Evolutionary conservation across 2,888 invertebrate species (phyloP).

Genomic region (Hecatera dysodea): DNA sequence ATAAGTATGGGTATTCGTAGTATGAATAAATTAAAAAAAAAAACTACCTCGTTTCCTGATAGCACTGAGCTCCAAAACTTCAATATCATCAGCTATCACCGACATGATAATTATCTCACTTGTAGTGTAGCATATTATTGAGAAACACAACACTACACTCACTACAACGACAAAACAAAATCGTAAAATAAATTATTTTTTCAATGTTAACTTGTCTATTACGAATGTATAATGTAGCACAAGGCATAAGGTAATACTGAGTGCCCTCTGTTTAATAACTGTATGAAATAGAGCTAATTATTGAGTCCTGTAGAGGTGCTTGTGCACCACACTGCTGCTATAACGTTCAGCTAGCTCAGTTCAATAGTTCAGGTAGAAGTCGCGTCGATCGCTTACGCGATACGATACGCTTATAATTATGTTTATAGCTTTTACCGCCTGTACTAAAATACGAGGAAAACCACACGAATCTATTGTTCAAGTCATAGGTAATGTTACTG

Average conservation of each 20-base stretch:
- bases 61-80: constrained; percentile 50
- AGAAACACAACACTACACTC: not conserved
- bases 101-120: constrained; percentile 48
- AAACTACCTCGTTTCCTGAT: constrained; percentile 47
- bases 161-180: constrained; percentile 1
- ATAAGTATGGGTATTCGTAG: too few relatives aligned
- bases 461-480: constrained; percentile 1
- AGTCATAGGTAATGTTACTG: constrained; percentile 5
- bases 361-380: too few relatives aligned
- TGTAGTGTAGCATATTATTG: not conserved
- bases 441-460: constrained; percentile 37
- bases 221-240: constrained; percentile 31
- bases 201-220: constrained; percentile 33
- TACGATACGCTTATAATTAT: too few relatives aligned
- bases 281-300: constrained; percentile 47
- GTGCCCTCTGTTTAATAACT: constrained; percentile 51
- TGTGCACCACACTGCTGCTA: constrained; percentile 32
- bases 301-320: constrained; percentile 47
- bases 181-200: constrained; percentile 17
- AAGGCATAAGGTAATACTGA: constrained; percentile 45
- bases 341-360: too few relatives aligned
- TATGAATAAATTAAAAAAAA: not conserved
- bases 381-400: too few relatives aligned
- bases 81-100: constrained; percentile 40
- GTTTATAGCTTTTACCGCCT: not conserved